These are phyloP conservation scores for Lasioglossum marginatum DNA, from an alignment of 2,888 invertebrate genomes.

Conservation along the genomic window DNA sequence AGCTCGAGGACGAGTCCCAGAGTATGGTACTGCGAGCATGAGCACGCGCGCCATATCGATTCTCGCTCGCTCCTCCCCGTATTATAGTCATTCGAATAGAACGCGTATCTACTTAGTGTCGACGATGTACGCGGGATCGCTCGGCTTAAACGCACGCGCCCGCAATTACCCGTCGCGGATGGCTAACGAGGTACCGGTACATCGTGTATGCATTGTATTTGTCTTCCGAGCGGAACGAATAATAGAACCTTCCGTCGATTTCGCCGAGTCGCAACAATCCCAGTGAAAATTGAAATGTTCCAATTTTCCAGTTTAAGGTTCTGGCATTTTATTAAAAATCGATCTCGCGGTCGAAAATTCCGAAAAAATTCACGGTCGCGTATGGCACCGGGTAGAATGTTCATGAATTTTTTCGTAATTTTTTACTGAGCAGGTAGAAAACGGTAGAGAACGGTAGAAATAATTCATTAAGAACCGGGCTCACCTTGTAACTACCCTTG, in stretches of 20 bases:
- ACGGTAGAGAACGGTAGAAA: no score
- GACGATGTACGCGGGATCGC: constrained; percentile 60
- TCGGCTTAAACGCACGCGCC: constrained; percentile 55
- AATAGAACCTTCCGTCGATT: constrained; percentile 33
- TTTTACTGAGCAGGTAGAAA: background rate
- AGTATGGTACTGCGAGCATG: background rate
- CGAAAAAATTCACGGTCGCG: background rate
- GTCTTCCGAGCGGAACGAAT: constrained; percentile 56
- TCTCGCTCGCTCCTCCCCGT: constrained; percentile 37
- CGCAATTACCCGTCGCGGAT: constrained; percentile 63
- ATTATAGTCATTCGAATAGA: constrained; percentile 53
- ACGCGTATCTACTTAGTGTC: constrained; percentile 67
- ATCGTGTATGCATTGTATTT: constrained; percentile 58
- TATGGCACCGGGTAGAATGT: background rate
- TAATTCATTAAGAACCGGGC: no score
- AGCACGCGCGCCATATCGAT: constrained; percentile 13
- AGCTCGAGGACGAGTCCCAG: background rate
- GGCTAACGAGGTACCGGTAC: constrained; percentile 58
- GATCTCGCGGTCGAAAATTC: background rate
- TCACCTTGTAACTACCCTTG: no score
- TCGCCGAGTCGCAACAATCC: constrained; percentile 28
- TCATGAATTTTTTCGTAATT: background rate
- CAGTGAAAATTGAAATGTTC: constrained; percentile 42
- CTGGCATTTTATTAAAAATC: background rate
- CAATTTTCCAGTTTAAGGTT: background rate